A percentile compares a stretch with the other conserved stretches of the same genome.
Conservation (phyloP, 2,113 vertebrate species). For the Corydoras sp. region DNA sequence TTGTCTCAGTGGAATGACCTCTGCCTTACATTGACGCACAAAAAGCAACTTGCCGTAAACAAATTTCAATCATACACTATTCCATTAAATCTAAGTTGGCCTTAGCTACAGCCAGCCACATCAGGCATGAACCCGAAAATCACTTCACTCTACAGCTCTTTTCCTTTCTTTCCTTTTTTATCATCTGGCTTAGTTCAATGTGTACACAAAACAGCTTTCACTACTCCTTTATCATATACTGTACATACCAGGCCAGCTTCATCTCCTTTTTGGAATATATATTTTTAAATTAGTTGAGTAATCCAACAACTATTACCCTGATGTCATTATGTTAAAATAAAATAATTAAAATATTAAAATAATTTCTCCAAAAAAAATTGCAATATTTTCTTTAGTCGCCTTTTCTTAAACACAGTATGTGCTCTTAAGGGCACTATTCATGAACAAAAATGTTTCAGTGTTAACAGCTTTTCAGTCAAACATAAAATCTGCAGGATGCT, state of each 20-base stretch:
- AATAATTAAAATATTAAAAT: too few species aligned
- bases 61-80: slow-evolving; percentile 48
- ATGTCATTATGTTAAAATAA: too few species aligned
- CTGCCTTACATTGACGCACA: slow-evolving; percentile 48
- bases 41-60: slow-evolving; percentile 55
- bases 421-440: too few species aligned
- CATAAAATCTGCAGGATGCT: too few species aligned
- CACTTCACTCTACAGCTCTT: neutral
- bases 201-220: slow-evolving; percentile 13
- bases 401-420: too few species aligned
- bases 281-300: too few species aligned
- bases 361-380: too few species aligned
- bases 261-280: neutral
- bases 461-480: too few species aligned
- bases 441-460: too few species aligned
- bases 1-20: slow-evolving; percentile 46
- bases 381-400: too few species aligned
- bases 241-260: slow-evolving; percentile 13
- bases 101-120: slow-evolving; percentile 31
- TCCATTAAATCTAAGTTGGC: slow-evolving; percentile 46
- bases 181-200: slow-evolving; percentile 9
- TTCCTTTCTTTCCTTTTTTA: neutral
- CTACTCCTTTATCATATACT: slow-evolving; percentile 24
- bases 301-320: too few species aligned
- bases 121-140: slow-evolving; percentile 28